Conservation (phyloP, 2,888 invertebrate genomes). For the Spicauda simplicius region DNA sequence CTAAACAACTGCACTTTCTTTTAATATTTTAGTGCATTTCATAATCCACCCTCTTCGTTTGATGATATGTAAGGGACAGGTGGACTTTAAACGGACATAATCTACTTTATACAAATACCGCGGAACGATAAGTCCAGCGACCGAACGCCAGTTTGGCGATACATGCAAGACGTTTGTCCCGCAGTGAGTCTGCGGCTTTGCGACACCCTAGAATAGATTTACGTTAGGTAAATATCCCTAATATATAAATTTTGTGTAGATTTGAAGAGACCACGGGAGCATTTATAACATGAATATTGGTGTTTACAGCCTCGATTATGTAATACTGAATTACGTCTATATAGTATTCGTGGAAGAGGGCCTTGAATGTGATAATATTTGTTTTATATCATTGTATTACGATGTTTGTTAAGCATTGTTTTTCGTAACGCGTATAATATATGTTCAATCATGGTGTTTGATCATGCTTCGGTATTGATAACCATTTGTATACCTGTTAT, state of each 20-base stretch:
- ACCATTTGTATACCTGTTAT: neutral
- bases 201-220: constrained; percentile 52
- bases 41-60: no score
- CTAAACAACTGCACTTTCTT: neutral
- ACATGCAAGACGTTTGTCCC: neutral
- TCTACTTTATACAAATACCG: no score
- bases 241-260: constrained; percentile 54
- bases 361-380: constrained; percentile 40
- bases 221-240: constrained; percentile 53
- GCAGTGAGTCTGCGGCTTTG: neutral
- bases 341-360: constrained; percentile 48
- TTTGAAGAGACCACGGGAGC: constrained; percentile 57
- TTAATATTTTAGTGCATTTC: no score
- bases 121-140: no score
- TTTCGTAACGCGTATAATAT: neutral
- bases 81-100: no score
- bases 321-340: constrained; percentile 51
- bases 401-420: constrained; percentile 20
- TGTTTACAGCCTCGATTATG: constrained; percentile 41
- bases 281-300: constrained; percentile 57
- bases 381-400: constrained; percentile 25
- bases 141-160: neutral
- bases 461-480: neutral
- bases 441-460: constrained; percentile 11
- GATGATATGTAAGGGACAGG: no score